Evolutionary conservation across 2,113 vertebrate genomes (phyloP).

Genomic region (Lycocorax pyrrhopterus): DNA sequence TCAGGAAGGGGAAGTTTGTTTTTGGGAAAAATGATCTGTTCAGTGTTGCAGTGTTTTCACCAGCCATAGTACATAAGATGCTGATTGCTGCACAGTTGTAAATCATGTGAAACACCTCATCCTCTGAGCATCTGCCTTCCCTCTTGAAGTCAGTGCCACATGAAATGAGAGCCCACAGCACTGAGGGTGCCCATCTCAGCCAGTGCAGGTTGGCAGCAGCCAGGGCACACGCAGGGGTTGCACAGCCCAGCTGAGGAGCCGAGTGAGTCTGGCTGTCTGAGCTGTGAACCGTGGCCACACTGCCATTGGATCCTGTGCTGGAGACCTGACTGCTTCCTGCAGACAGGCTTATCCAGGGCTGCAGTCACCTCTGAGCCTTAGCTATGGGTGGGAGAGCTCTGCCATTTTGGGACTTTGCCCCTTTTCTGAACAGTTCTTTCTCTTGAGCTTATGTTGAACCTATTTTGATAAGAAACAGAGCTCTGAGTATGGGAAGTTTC

Average conservation of each 20-base stretch:
- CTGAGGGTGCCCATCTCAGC: accelerated
- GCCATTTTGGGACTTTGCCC: not conserved
- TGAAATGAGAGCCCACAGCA: not conserved
- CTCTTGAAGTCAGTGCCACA: not conserved
- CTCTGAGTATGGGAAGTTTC: not conserved
- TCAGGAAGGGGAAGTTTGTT: not conserved
- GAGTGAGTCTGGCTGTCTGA: not conserved
- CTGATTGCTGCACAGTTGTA: not conserved
- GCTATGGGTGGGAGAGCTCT: not conserved
- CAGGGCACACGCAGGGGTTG: accelerated
- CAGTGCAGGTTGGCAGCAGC: not conserved
- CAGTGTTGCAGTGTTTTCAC: not conserved
- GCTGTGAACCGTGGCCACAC: accelerated
- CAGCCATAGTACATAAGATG: not conserved
- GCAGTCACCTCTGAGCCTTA: not conserved
- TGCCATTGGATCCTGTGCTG: accelerated
- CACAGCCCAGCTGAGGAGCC: not conserved
- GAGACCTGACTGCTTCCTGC: not conserved
- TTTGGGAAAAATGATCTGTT: not conserved
- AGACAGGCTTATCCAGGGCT: not conserved
- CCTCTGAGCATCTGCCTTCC: not conserved
- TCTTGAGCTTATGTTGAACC: not conserved
- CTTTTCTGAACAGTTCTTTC: not conserved
- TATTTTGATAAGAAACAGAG: not conserved
- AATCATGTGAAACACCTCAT: not conserved